Evolutionary conservation across 2,113 vertebrate genomes (phyloP).

Genomic region (Gallinago paraguaiae): DNA sequence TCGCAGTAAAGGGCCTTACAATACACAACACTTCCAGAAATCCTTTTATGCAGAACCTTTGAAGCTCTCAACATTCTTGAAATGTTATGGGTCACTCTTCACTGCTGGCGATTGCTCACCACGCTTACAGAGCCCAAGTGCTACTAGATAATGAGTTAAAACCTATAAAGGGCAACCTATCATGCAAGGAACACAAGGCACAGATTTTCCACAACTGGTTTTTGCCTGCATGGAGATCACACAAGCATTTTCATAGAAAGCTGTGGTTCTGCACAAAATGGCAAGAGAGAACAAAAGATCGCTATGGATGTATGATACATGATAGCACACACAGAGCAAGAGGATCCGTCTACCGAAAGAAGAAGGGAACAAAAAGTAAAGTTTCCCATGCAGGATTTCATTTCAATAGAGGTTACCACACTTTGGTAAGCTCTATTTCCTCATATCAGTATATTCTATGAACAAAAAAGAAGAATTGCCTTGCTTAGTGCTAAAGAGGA

Average conservation of each 20-base stretch:
- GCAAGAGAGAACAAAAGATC: neutral
- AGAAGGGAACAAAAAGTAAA: neutral
- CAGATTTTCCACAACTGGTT: neutral
- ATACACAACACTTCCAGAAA: neutral
- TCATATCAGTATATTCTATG: neutral
- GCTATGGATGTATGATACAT: neutral
- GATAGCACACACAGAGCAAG: neutral
- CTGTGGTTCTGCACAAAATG: neutral
- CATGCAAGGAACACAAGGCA: neutral
- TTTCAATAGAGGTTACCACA: neutral
- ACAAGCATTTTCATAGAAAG: neutral
- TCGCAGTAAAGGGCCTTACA: conserved; percentile 4
- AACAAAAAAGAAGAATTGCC: neutral
- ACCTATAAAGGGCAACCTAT: neutral
- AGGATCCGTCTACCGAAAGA: neutral
- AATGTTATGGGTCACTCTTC: neutral
- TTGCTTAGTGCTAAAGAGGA: neutral
- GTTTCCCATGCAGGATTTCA: neutral
- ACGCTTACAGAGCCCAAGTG: neutral
- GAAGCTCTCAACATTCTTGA: neutral
- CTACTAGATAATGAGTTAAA: neutral
- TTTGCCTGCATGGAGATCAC: neutral
- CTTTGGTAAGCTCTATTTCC: neutral
- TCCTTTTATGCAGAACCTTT: neutral
- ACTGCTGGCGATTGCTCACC: neutral